Evolutionary conservation across 2,797 vertebrate genomes (phyloP), one percentile per base, ranked within the genome.

Genomic region (Sus cebifrons): DNA sequence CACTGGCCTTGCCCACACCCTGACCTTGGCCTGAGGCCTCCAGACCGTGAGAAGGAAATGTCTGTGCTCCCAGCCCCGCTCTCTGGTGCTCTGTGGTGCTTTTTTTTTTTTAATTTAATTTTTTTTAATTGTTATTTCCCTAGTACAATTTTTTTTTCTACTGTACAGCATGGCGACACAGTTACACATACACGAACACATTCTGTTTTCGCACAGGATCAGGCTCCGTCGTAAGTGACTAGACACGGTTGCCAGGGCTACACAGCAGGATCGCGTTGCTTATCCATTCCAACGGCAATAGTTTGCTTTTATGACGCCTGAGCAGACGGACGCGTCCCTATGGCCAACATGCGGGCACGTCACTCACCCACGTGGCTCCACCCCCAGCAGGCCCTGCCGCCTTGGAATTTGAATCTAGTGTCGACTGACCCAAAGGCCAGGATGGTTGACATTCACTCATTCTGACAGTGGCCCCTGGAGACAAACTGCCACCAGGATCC

Each of bases 371-470:
- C 27, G 64, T 11, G 23, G 14, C 17, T 17, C 40, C 40, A 16
- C 0, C 25, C 14, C 77, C 32, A 68, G 27, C 54, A 25, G 11
- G 49, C 77, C 18, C 36, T 36, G n/a, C 9, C 21, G 40, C n/a
- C 52, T n/a, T 13, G 70, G 77, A 77, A 32, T 81, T 62, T 36
- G 4, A 25, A 36, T 75, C 54, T 67, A 15, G 44, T 44, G 70
- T 36, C 3, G 0, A 3, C 1, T n/a, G 62, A 52, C 32, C 40
- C 86, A 12, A n/a, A n/a, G 49, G 65, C 58, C 9, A 6, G 75
- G 67, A 54, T 0, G 2, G 65, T 3, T 6, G 81, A 27, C 1
- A 0, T 11, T 40, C 29, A 9, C 36, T 62, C 15, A 2, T 20
- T 25, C n/a, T 3, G 17, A 21, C 56, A 1, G 60, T 11, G 17